phyloP scores from a whole-genome alignment of 2,888 invertebrate species.

The Sesia apiformis region DNA sequence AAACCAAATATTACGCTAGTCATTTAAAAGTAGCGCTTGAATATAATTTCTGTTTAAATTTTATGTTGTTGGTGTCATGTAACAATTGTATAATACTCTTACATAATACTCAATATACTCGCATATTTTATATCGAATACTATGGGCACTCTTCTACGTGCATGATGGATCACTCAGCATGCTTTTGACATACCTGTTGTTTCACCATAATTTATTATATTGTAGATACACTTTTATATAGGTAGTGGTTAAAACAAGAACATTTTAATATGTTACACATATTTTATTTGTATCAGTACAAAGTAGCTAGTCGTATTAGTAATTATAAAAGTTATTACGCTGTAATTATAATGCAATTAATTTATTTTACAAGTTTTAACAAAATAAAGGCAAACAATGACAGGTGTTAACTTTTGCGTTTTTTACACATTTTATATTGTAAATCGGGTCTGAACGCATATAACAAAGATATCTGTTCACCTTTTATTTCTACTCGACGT shows the following conservation, averaged over 20 bases:
- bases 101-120: slow-evolving; percentile 39
- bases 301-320: slow-evolving; percentile 59
- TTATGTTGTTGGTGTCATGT: slow-evolving; percentile 36
- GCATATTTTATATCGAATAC: slow-evolving; percentile 26
- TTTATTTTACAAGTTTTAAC: no score
- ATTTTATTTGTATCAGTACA: slow-evolving; percentile 42
- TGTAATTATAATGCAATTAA: no score
- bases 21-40: slow-evolving; percentile 53
- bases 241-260: slow-evolving; percentile 16
- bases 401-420: no score
- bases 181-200: slow-evolving; percentile 34
- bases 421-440: no score
- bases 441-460: no score
- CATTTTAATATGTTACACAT: slow-evolving; percentile 18
- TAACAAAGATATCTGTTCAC: no score
- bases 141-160: slow-evolving; percentile 43
- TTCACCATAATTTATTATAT: background rate
- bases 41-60: slow-evolving; percentile 35
- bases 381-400: no score
- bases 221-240: slow-evolving; percentile 9
- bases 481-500: no score
- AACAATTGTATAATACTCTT: slow-evolving; percentile 12
- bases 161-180: slow-evolving; percentile 46
- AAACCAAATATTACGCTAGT: slow-evolving; percentile 59
- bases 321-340: no score